Evolutionary conservation across 2,113 vertebrate genomes (phyloP), one percentile per base, ranked within the genome.

Genomic region (Casuarius casuarius): DNA sequence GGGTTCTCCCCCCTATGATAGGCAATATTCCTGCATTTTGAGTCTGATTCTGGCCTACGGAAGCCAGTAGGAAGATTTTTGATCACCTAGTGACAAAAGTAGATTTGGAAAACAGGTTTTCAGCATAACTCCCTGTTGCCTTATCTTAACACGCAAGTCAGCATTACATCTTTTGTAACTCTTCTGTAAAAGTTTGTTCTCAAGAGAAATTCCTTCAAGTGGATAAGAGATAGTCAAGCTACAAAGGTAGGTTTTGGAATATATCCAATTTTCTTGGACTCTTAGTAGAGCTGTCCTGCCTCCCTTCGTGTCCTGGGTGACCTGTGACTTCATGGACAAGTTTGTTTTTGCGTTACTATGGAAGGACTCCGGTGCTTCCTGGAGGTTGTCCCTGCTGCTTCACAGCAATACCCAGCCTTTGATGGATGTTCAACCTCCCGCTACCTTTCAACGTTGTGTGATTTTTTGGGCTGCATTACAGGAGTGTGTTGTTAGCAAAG

Each of bases 61-160:
- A 92, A 83, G 40, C n/a, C 66, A 76, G 2, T 54, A 42, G 70
- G 61, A 81, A 76, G 6, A 85, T 85, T 76, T 74, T 11, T 80
- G 87, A 40, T 88, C 28, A 80, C 28, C 10, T 8, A 21, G 31
- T 81, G 78, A 63, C 67, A 91, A 95, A 80, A 80, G 6, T 25
- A 80, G 40, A 51, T 91, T 85, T 84, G 49, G 67, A 66, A 85
- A 35, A 23, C 40, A 54, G 40, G 49, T 83, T 92, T 82, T 63
- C 78, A 90, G 42, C 42, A 88, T 35, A 94, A 83, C 82, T 95
- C 71, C 44, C 70, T 72, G 23, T 59, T 88, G 77, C n/a, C 44
- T 1, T 1, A n/a, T 73, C 66, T 63, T 52, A 38, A n/a, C 0
- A 1, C 71, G 61, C 62, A 59, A 84, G 33, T 75, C 56, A 77